Evolutionary conservation across 2,888 invertebrate genomes (phyloP).

Genomic region (Maniola hyperantus): DNA sequence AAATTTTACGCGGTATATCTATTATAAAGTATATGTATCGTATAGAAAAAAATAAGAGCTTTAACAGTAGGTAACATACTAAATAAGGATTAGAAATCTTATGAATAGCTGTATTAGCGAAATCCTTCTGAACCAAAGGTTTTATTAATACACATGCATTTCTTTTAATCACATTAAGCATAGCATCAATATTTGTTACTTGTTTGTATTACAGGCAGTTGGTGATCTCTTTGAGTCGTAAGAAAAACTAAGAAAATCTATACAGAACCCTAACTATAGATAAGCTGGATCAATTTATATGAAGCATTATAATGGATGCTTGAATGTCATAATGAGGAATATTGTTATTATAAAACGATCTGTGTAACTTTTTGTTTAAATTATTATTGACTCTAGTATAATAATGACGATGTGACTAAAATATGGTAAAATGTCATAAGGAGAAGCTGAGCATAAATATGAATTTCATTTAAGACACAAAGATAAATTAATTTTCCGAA

Average conservation of each 20-base stretch:
- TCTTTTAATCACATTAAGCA: conserved; percentile 8
- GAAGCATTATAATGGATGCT: conserved; percentile 39
- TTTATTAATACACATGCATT: not conserved
- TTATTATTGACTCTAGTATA: conserved; percentile 25
- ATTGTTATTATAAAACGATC: conserved; percentile 19
- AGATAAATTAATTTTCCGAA: conserved; percentile 31
- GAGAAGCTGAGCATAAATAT: conserved; percentile 20
- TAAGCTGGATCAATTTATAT: conserved; percentile 57
- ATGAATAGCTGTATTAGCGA: not conserved
- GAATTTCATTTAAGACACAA: conserved; percentile 33
- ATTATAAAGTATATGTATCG: not conserved
- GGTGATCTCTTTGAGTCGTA: conserved; percentile 73
- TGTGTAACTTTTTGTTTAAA: conserved; percentile 19
- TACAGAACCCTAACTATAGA: conserved; percentile 62
- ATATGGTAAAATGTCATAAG: conserved; percentile 19
- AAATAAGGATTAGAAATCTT: not conserved
- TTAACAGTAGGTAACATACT: not conserved
- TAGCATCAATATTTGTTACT: conserved; percentile 53
- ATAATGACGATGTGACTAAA: conserved; percentile 29
- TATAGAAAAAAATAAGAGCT: not conserved
- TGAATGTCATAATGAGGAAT: conserved; percentile 26
- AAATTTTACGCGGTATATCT: too few relatives aligned
- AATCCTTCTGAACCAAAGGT: conserved; percentile 13
- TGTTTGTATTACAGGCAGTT: conserved; percentile 81
- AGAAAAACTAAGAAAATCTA: conserved; percentile 67